Evolutionary conservation across 92 coral and sea anemone genomes (phyloP), one percentile per base, ranked within the genome.

Genomic region (Plumapathes pennacea): DNA sequence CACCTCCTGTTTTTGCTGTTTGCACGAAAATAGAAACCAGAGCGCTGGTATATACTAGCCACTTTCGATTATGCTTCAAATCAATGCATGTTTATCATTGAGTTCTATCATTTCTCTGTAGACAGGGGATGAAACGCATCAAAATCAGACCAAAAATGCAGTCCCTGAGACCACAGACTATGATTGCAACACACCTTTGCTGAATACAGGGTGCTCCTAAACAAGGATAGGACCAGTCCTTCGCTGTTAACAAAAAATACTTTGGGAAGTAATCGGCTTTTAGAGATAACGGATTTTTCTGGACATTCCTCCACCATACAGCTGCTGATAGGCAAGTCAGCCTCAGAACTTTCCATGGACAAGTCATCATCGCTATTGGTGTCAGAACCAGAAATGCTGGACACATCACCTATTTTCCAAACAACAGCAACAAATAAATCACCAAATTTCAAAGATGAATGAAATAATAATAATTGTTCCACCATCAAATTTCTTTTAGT

Each of bases 381-480:
- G 24, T 92, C 98, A 27, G 98, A 92, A 20, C 98, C 98, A 34
- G 98, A 92, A 67, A 92, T 84, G 43, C 98, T 92, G 41, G 98
- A 92, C 19, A 92, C 47, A 32, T 92, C 98, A 18, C 98, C 98
- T 92, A 4, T n/a, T n/a, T n/a, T 42, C 26, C n/a, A n/a, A n/a
- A n/a, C n/a, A n/a, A n/a, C n/a, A n/a, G n/a, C n/a, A n/a, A n/a
- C n/a, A n/a, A n/a, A n/a, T n/a, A n/a, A n/a, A n/a, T n/a, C n/a
- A n/a, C n/a, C n/a, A n/a, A n/a, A n/a, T n/a, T n/a, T n/a, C n/a
- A 4, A 32, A 5, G 30, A 30, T 43, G 47, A 33, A 10, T 3
- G 1, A 24, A 10, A 3, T 28, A 40, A 34, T 13, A 5, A 41
- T 13, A 14, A 30, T 20, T 25, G 34, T n/a, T 4, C 3, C 30